phyloP scores from a whole-genome alignment of 2,888 invertebrate species.

The Metalampra italica region DNA sequence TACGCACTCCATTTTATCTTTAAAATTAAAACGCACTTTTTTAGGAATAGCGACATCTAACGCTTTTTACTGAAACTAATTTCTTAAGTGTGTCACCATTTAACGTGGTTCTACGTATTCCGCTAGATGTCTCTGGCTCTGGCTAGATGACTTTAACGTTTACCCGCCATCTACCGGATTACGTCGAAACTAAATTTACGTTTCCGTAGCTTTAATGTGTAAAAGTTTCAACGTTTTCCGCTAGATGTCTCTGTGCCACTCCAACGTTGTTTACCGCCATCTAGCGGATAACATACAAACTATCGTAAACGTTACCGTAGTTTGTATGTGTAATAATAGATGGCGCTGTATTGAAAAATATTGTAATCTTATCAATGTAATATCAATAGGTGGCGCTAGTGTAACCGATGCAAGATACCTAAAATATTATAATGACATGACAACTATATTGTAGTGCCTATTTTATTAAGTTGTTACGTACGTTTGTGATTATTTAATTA shows the following conservation, averaged over 20 bases:
- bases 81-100: background rate
- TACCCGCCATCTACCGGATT: no score
- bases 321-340: constrained; percentile 1
- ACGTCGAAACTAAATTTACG: no score
- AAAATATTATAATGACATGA: no score
- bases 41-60: background rate
- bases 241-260: constrained; percentile 8
- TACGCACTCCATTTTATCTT: constrained; percentile 34
- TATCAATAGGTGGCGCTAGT: constrained; percentile 20
- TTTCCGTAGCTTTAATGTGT: no score
- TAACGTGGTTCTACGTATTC: background rate
- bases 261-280: no score
- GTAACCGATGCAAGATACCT: no score
- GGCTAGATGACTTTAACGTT: no score
- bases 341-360: constrained; percentile 4
- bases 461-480: no score
- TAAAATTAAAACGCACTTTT: background rate
- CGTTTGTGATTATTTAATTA: no score
- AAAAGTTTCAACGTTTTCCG: background rate
- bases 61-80: background rate
- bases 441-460: no score
- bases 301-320: background rate
- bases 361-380: background rate
- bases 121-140: constrained; percentile 9
- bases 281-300: no score